These are phyloP conservation scores for Halocaridina rubra DNA, from an alignment of 2,888 invertebrate genomes.

Conservation along the genomic window DNA sequence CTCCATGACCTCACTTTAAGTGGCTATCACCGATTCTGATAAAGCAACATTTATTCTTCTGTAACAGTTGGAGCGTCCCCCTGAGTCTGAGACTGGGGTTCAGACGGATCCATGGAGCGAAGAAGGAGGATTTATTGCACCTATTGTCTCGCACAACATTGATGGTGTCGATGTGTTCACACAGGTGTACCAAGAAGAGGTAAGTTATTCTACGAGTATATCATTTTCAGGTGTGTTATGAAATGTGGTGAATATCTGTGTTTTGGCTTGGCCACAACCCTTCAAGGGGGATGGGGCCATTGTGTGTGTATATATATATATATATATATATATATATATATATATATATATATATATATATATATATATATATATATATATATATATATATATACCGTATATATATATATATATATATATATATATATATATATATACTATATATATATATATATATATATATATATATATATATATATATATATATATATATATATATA, in stretches of 20 bases:
- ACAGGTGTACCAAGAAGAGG: conserved; percentile 51
- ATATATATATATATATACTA: neutral
- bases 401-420: too few species aligned
- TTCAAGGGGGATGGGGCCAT: neutral
- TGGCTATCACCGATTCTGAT: neutral
- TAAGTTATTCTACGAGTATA: too few species aligned
- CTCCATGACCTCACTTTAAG: too few species aligned
- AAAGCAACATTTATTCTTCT: neutral
- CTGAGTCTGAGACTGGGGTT: conserved; percentile 12
- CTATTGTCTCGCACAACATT: conserved; percentile 5
- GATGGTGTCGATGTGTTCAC: conserved; percentile 32
- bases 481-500: too few species aligned
- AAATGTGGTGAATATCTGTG: too few species aligned
- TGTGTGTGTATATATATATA: neutral
- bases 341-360: neutral
- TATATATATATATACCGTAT: too few species aligned
- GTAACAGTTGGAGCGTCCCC: conserved; percentile 52
- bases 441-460: too few species aligned
- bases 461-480: too few species aligned
- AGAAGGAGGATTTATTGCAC: neutral
- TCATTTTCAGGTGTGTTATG: too few species aligned
- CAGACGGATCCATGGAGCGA: conserved; percentile 23
- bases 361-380: too few species aligned
- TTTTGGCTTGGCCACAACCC: too few species aligned
- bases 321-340: neutral